Conservation (phyloP, 2,888 invertebrate genomes). For the Rambutsinella grinnellia region DNA sequence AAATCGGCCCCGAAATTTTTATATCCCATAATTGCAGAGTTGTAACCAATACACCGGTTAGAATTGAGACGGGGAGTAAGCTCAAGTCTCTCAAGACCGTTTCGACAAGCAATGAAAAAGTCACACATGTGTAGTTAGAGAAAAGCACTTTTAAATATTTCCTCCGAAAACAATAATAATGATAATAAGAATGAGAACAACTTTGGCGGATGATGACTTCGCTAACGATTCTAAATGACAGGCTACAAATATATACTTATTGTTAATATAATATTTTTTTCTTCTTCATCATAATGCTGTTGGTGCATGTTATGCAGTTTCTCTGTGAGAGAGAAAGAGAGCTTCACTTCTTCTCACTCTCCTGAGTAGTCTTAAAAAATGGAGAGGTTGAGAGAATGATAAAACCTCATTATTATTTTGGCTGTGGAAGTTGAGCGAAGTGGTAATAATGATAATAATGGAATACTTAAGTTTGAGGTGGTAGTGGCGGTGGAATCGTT, state of each 20-base stretch:
- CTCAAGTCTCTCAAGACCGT: no score
- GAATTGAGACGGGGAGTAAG: no score
- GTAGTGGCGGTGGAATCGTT: background rate
- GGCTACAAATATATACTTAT: slow-evolving; percentile 34
- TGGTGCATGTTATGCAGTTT: background rate
- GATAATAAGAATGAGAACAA: background rate
- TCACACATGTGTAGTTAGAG: no score
- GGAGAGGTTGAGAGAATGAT: background rate
- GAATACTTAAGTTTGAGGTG: background rate
- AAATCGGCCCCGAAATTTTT: no score
- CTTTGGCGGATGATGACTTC: slow-evolving; percentile 13
- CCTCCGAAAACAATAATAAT: background rate
- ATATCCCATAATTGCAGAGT: no score
- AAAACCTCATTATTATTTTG: background rate
- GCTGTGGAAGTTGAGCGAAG: background rate
- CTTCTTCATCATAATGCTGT: background rate
- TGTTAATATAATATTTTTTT: background rate
- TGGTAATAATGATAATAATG: background rate
- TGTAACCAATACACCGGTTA: no score
- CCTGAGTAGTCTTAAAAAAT: background rate
- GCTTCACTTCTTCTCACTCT: background rate
- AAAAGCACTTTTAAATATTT: no score
- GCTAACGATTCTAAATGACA: slow-evolving; percentile 51
- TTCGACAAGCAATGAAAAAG: no score
- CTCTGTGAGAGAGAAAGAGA: background rate